A percentile compares a stretch with the other conserved stretches of the same genome.
Evolutionary conservation across 2,888 invertebrate genomes (phyloP).

Genomic region (Xylota sylvarum): DNA sequence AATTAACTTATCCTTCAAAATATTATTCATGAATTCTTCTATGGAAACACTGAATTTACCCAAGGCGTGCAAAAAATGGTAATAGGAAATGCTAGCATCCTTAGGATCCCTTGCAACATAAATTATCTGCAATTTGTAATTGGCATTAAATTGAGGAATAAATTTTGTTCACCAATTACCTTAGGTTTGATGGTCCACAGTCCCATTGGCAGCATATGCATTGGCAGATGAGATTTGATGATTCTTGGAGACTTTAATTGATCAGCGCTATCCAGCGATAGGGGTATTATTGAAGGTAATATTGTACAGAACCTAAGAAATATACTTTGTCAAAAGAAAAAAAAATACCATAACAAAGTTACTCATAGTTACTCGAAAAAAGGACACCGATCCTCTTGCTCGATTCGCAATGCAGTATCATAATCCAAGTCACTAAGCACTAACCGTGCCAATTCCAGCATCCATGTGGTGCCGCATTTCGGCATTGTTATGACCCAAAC

Average conservation of each 20-base stretch:
- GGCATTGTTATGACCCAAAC: constrained; percentile 78
- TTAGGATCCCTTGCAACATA: constrained; percentile 94
- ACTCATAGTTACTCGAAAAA: constrained; percentile 77
- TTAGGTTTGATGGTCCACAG: constrained; percentile 78
- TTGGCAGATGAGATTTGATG: constrained; percentile 79
- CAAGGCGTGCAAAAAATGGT: constrained; percentile 88
- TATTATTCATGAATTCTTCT: constrained; percentile 81
- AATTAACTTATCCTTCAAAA: constrained; percentile 67
- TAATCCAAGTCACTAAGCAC: constrained; percentile 78
- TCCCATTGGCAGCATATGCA: constrained; percentile 77
- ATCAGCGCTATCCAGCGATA: constrained; percentile 20
- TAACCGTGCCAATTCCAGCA: constrained; percentile 79
- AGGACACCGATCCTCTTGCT: constrained; percentile 34
- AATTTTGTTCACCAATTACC: constrained; percentile 52
- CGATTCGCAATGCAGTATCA: constrained; percentile 59
- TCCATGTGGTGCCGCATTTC: constrained; percentile 80
- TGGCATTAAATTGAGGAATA: background rate
- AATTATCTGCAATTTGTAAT: constrained; percentile 86
- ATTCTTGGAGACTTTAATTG: constrained; percentile 72
- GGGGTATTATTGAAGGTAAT: background rate
- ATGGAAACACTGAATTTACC: constrained; percentile 87
- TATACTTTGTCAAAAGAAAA: too few relatives aligned
- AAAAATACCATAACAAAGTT: too few relatives aligned
- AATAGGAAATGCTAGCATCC: constrained; percentile 92
- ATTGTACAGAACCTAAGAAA: constrained; percentile 8